phyloP scores from a whole-genome alignment of 2,888 invertebrate genomes.

The Nudaria mundana region DNA sequence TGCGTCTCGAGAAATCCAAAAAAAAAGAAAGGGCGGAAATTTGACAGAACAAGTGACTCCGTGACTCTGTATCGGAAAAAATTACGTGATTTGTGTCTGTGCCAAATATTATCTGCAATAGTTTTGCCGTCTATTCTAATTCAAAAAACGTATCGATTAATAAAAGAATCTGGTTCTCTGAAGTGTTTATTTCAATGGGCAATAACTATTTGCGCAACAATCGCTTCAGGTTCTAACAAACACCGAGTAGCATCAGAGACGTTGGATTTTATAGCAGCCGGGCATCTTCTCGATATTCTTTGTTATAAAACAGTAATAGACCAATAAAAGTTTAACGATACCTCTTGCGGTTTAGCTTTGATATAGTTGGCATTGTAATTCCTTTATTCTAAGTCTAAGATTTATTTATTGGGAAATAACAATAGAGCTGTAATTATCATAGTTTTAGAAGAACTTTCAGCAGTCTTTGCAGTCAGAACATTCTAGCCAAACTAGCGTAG shows the following conservation, averaged over 20 bases:
- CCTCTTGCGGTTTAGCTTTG: constrained; percentile 34
- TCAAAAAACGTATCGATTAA: too few relatives aligned
- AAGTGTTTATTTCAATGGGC: background rate
- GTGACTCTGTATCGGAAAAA: too few relatives aligned
- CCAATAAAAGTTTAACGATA: constrained; percentile 53
- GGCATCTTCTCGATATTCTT: constrained; percentile 49
- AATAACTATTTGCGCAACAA: background rate
- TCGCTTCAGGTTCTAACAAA: constrained; percentile 25
- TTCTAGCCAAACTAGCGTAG: too few relatives aligned
- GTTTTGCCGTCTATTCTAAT: too few relatives aligned
- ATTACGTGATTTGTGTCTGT: too few relatives aligned
- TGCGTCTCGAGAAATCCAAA: too few relatives aligned
- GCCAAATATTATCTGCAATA: too few relatives aligned
- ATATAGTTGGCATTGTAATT: constrained; percentile 32
- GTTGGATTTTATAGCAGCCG: constrained; percentile 38
- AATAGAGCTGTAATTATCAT: constrained; percentile 7
- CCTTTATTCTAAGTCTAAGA: constrained; percentile 22
- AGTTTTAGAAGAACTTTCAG: background rate
- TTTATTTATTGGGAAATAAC: constrained; percentile 23
- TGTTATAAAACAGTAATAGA: constrained; percentile 56
- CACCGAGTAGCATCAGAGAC: constrained; percentile 18
- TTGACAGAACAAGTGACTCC: too few relatives aligned
- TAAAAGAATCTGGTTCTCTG: too few relatives aligned
- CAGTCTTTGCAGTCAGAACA: too few relatives aligned
- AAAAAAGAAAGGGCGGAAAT: too few relatives aligned